A percentile compares a stretch with the other conserved stretches of the same genome.
phyloP scores from a whole-genome alignment of 2,797 vertebrate species.

The Sebastes elongatus region DNA sequence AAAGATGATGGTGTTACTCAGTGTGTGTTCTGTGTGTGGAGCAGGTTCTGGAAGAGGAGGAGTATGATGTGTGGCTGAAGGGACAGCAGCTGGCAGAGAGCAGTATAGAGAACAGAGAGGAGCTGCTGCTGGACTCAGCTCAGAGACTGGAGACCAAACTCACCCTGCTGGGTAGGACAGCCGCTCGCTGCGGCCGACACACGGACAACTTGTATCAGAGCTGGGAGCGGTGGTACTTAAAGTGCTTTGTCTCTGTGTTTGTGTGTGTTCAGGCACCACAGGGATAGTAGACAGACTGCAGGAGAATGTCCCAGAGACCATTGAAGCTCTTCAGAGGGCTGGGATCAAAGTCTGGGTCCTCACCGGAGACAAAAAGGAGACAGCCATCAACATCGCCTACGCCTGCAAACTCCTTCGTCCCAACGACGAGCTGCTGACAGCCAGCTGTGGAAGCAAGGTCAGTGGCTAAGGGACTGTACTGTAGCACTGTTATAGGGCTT shows the following conservation, averaged over 20 bases:
- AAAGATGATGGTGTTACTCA: too few species aligned
- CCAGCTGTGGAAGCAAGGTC: constrained; percentile 87
- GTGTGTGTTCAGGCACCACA: constrained; percentile 85
- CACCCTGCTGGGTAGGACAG: constrained; percentile 86
- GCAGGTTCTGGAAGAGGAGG: constrained; percentile 85
- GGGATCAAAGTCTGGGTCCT: constrained; percentile 96
- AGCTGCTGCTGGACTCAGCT: constrained; percentile 89
- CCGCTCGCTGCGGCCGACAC: neutral
- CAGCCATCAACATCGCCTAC: constrained; percentile 92
- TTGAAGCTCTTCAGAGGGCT: constrained; percentile 89
- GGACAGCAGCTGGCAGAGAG: constrained; percentile 89
- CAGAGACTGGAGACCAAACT: constrained; percentile 88
- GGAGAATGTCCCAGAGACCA: constrained; percentile 93
- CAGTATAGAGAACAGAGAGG: constrained; percentile 92
- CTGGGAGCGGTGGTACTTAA: neutral
- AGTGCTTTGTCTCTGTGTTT: neutral
- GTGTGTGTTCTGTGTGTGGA: constrained; percentile 1
- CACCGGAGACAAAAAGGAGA: constrained; percentile 97
- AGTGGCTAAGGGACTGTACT: neutral
- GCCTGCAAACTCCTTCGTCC: constrained; percentile 89
- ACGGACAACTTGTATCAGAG: neutral
- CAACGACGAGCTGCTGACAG: constrained; percentile 85
- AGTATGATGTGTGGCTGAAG: constrained; percentile 90
- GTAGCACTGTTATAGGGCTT: neutral
- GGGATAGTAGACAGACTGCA: constrained; percentile 95